These are phyloP conservation scores for Chanos chanos DNA, from an alignment of 2,797 vertebrate genomes.

Conservation along the genomic window DNA sequence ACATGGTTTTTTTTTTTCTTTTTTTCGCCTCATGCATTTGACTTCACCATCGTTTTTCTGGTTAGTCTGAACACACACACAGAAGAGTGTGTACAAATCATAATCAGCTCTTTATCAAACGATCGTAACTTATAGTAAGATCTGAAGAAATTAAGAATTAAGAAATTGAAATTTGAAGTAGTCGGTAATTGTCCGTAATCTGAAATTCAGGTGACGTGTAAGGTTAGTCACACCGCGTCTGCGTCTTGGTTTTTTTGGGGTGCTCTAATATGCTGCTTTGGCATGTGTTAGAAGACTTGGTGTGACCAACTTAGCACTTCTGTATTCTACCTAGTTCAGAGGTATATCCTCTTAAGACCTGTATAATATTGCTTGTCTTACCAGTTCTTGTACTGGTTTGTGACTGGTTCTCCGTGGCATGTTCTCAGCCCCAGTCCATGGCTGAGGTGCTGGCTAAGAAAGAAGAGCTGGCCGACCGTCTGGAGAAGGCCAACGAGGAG, in stretches of 20 bases:
- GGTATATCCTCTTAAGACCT: too few relatives aligned
- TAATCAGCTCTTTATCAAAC: too few relatives aligned
- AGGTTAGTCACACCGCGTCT: not conserved
- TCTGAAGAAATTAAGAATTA: too few relatives aligned
- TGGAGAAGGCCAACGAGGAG: slow-evolving; percentile 97
- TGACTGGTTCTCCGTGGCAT: slow-evolving; percentile 46
- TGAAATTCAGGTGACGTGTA: slow-evolving; percentile 5
- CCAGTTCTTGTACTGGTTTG: slow-evolving; percentile 33
- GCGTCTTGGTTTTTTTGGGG: not conserved
- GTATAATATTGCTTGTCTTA: too few relatives aligned
- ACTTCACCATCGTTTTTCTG: too few relatives aligned
- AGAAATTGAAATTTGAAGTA: too few relatives aligned
- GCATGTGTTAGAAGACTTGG: slow-evolving; percentile 13
- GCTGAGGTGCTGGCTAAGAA: slow-evolving; percentile 98
- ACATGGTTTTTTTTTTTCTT: slow-evolving; percentile 33
- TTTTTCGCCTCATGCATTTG: slow-evolving; percentile 13
- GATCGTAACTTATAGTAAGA: too few relatives aligned
- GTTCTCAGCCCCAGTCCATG: slow-evolving; percentile 85
- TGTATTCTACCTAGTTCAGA: not conserved
- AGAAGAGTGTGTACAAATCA: too few relatives aligned
- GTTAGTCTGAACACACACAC: too few relatives aligned
- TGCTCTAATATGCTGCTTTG: too few relatives aligned
- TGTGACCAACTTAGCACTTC: not conserved
- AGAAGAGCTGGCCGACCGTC: slow-evolving; percentile 92
- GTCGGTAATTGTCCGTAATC: too few relatives aligned